Base-by-base conservation (phyloP, 1,140 invertebrate species). In the Hylyphantes graminicola region DNA sequence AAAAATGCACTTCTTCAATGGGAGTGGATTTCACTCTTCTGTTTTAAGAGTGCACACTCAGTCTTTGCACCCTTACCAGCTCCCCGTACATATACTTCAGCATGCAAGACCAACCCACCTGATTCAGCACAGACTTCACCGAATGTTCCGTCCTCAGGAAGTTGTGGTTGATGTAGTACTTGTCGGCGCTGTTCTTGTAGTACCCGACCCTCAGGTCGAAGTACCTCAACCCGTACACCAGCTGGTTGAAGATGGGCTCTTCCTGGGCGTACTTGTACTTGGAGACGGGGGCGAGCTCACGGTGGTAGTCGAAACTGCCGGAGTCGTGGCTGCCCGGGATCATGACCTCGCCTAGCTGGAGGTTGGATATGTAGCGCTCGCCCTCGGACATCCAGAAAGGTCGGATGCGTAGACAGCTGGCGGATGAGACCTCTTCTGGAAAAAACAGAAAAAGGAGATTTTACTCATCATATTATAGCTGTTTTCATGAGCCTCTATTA, bases 211-310 rank as follows among this genome's bases (percentile, higher is more conserved):
- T 92, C 19, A 96, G 91, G 89, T 96, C 95, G 35, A 96, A 90
- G 88, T 95, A 96, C 87, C 95, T 91, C 2, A 91, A 90, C 0
- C 95, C 95, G 88, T 95, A 93, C 1, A 94, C 93, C 13, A 96
- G 90, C 88, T 96, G 95, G 0, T 92, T 92, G 93, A 94, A 96
- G 19, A 96, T 91, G 87, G 93, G 92, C 61, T 93, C 92, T 88
- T 95, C 94, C 89, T 96, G 95, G 21, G 84, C 64, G 21, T 87
- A 85, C 21, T 86, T 80, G 76, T 63, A 85, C 67, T 75, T 87
- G 54, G 92, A 93, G 8, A 92, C 89, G 4, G 91, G 88, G 53
- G 91, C 91, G 85, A 89, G 90, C 0, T 90, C 89, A 0, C 92
- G 88, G 2, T 91, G 55, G 68, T 88, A 89, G 81, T 90, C 89